Percentiles rank a stretch among this genome's conserved stretches.
These are phyloP conservation scores for Euproctis similis DNA, from an alignment of 2,888 invertebrate genomes.

Conservation along the genomic window DNA sequence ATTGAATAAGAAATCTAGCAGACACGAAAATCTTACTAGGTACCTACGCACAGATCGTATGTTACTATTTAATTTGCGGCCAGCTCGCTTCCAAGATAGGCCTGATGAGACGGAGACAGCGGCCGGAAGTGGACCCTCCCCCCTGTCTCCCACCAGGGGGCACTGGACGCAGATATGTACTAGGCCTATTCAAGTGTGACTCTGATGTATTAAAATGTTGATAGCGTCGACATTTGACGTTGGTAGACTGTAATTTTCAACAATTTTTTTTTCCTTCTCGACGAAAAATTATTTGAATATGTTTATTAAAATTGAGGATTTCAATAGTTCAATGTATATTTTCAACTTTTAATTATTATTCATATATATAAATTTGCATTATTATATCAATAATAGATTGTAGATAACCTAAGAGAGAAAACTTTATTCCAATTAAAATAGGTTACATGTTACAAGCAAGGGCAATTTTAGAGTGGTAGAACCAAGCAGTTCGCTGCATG, in stretches of 20 bases:
- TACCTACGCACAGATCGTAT: conserved; percentile 30
- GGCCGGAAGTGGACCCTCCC: conserved; percentile 51
- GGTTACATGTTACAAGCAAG: too few relatives aligned
- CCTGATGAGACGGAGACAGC: conserved; percentile 70
- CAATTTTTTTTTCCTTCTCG: conserved; percentile 12
- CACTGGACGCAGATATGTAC: conserved; percentile 41
- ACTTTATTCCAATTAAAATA: too few relatives aligned
- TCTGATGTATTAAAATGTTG: conserved; percentile 38
- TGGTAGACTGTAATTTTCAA: conserved; percentile 14
- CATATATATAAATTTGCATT: too few relatives aligned
- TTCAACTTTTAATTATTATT: too few relatives aligned
- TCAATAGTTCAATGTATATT: too few relatives aligned
- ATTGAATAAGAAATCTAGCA: too few relatives aligned
- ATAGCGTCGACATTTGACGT: conserved; percentile 26
- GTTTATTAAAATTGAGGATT: too few relatives aligned
- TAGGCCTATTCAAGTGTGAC: conserved; percentile 56
- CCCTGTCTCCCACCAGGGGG: conserved; percentile 27
- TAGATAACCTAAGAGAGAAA: too few relatives aligned
- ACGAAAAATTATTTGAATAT: not conserved
- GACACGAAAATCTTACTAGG: too few relatives aligned
- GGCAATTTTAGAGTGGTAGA: too few relatives aligned
- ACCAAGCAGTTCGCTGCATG: too few relatives aligned
- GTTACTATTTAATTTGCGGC: conserved; percentile 69
- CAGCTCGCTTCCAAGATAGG: conserved; percentile 62
- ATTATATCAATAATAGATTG: too few relatives aligned